Conservation (phyloP, 2,797 vertebrate genomes). For the Iguana delicatissima region DNA sequence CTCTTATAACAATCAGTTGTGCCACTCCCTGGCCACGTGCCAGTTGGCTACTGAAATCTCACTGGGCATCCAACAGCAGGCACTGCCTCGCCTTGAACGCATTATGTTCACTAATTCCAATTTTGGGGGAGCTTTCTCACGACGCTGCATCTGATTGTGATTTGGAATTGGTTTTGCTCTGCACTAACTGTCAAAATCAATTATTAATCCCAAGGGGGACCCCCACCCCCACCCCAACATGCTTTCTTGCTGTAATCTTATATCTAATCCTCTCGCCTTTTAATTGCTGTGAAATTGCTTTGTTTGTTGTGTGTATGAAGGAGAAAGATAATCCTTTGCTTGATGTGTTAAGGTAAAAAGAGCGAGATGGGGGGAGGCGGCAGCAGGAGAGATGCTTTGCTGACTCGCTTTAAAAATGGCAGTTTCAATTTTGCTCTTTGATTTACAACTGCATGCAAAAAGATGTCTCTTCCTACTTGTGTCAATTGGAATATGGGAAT, state of each 20-base stretch:
- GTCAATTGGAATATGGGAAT: neutral
- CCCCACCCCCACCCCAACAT: slow-evolving; percentile 70
- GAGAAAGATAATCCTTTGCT: slow-evolving; percentile 66
- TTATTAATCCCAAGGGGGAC: slow-evolving; percentile 75
- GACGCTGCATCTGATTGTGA: slow-evolving; percentile 72
- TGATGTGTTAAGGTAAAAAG: slow-evolving; percentile 69
- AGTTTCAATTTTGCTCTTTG: slow-evolving; percentile 55
- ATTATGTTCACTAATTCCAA: slow-evolving; percentile 69
- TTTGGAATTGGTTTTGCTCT: slow-evolving; percentile 77
- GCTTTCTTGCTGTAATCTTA: slow-evolving; percentile 99
- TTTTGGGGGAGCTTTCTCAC: slow-evolving; percentile 47
- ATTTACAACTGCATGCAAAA: slow-evolving; percentile 47
- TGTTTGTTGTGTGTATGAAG: slow-evolving; percentile 63
- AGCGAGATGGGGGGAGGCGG: slow-evolving; percentile 19
- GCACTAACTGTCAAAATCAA: slow-evolving; percentile 87
- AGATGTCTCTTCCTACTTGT: neutral
- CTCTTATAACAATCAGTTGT: slow-evolving; percentile 53
- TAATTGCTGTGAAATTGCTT: slow-evolving; percentile 75
- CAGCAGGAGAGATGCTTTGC: slow-evolving; percentile 59
- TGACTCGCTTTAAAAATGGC: slow-evolving; percentile 46
- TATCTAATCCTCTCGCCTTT: slow-evolving; percentile 89
- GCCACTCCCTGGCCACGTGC: slow-evolving; percentile 29
- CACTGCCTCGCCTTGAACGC: slow-evolving; percentile 63
- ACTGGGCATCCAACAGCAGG: slow-evolving; percentile 52
- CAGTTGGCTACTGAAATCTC: slow-evolving; percentile 55